phyloP scores from a whole-genome alignment of 2,888 invertebrate genomes.

The Deroplatys truncata region DNA sequence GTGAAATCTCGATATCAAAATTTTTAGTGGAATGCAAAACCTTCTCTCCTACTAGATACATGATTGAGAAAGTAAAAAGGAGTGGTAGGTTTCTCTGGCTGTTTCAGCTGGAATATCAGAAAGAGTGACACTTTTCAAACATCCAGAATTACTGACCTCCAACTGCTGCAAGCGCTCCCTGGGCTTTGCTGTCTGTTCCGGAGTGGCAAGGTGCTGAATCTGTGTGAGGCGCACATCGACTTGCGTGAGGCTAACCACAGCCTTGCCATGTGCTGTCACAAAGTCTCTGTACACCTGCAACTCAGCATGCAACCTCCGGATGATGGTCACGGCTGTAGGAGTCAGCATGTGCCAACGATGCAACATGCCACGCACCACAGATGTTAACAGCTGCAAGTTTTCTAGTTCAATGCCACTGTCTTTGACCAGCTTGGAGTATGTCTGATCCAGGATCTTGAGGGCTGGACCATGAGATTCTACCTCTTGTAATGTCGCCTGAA shows the following conservation, averaged over 20 bases:
- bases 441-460: slow-evolving; percentile 62
- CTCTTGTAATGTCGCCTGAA: slow-evolving; percentile 39
- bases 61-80: too few relatives aligned
- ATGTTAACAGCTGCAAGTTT: slow-evolving; percentile 59
- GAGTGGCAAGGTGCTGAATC: slow-evolving; percentile 56
- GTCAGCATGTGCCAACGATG: slow-evolving; percentile 63
- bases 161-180: not conserved
- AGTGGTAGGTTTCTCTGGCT: too few relatives aligned
- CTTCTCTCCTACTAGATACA: too few relatives aligned
- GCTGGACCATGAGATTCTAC: slow-evolving; percentile 54
- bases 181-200: slow-evolving; percentile 47
- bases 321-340: slow-evolving; percentile 55
- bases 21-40: too few relatives aligned
- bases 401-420: slow-evolving; percentile 62
- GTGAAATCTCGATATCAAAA: too few relatives aligned
- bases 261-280: slow-evolving; percentile 64
- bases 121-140: too few relatives aligned
- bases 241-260: slow-evolving; percentile 65
- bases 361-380: slow-evolving; percentile 54
- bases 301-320: slow-evolving; percentile 55
- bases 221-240: slow-evolving; percentile 70
- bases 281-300: slow-evolving; percentile 63
- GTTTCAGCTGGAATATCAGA: too few relatives aligned
- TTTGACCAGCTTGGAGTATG: slow-evolving; percentile 64
- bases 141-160: too few relatives aligned